Evolutionary conservation across 2,797 vertebrate species (phyloP), one percentile per base, ranked within the genome.

Genomic region (Picus viridis): DNA sequence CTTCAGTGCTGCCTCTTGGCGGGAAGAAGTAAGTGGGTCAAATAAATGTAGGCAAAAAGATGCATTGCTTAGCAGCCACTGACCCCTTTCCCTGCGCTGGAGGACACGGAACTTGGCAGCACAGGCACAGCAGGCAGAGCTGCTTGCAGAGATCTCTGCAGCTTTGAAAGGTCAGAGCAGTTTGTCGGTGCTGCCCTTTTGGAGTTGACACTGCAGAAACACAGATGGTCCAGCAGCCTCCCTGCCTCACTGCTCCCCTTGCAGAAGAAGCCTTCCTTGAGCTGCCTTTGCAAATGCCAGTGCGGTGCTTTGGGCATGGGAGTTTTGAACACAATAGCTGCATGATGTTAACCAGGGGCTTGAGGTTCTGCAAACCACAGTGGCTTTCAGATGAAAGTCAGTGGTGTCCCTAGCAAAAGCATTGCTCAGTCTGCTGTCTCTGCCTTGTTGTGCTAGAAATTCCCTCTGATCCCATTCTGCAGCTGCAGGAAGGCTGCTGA

Each of bases 121-220:
- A 16, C 0, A 0, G 56, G 71, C 3, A 2, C n/a, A 54, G 64
- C 13, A n/a, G 58, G 63, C 79, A 83, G 67, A 89, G 88, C 56
- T 0, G 3, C 76, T 54, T 5, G 1, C 36, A 61, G 67, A 11
- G 20, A 16, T 15, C 12, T 2, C 17, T 0, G 0, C 59, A 2
- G 14, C 71, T 26, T 9, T 9, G 2, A 1, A 83, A 84, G 77
- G 74, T 70, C 86, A 61, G 78, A 84, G 86, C 61, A 72, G 88
- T 71, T 86, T 80, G 81, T 75, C 4, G 4, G 78, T 0, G 6
- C 27, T 73, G 83, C 57, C 77, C 71, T 88, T 90, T 88, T 0
- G 0, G 64, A 83, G 61, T 7, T 81, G 80, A 88, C 27, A 19
- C 73, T 16, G 59, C 61, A 84, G 68, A 61, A 75, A 67, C 0